Evolutionary conservation across 1,140 invertebrate species (phyloP), one percentile per base, ranked within the genome.

Genomic region (Drosophila bifasciata): DNA sequence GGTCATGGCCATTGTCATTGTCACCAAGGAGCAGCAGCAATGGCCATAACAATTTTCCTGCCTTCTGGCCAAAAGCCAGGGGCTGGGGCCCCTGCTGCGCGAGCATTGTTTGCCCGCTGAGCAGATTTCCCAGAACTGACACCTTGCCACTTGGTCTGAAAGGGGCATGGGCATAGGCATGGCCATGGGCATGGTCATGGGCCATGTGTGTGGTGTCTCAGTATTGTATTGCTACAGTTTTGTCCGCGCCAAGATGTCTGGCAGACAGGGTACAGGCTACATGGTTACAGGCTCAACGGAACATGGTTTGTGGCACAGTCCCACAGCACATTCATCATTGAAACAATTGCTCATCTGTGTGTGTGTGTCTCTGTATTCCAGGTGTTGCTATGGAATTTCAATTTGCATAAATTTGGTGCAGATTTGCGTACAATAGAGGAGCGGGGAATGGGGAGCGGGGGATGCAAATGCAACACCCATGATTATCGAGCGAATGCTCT

Each of bases 331-430:
- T 78, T 78, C 75, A 79, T 79, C 76, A 75, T 74, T 55, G 72
- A 53, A 60, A 76, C 73, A 69, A 76, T 76, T 77, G 58, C 49
- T 63, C 43, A 52, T 53, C 25, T 8, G 16, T 39, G 13, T 36
- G 11, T 46, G 4, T 40, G n/a, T 62, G 3, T 50, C 53, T 41
- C 52, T 51, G 53, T 39, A 53, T 43, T 66, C 80, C 80, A 84
- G 81, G 81, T 84, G 80, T 84, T 84, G 80, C 72, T 51, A 59
- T 59, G 76, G 80, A 84, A 84, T 84, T 84, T 84, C 80, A 84
- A 84, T 84, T 84, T 84, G 80, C 80, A 84, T 84, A 84, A 84
- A 86, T 84, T 84, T 84, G 80, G 80, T 80, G 59, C 76, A 80
- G 80, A 84, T 84, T 84, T 84, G 80, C 80, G 80, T 84, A 84